Conservation (phyloP, 2,888 invertebrate species). For the Synanthedon vespiformis region DNA sequence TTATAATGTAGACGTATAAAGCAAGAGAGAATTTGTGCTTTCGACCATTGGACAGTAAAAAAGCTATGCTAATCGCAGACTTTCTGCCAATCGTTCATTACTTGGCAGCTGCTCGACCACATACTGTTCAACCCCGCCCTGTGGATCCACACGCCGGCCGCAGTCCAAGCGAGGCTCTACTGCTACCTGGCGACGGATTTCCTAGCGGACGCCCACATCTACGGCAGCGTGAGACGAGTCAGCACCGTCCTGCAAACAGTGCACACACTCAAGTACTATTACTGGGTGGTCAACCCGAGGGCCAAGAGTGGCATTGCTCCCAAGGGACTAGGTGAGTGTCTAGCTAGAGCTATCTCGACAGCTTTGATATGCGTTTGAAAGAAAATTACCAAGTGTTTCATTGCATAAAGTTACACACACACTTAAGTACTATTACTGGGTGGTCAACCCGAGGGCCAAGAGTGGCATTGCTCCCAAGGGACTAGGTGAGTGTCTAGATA, state of each 20-base stretch:
- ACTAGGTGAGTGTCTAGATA: no score
- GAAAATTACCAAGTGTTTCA: no score
- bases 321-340: conserved; percentile 88
- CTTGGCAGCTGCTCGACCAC: conserved; percentile 98
- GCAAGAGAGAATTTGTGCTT: conserved; percentile 57
- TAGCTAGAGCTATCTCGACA: no score
- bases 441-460: no score
- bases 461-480: no score
- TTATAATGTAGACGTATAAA: conserved; percentile 8
- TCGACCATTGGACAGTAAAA: conserved; percentile 63
- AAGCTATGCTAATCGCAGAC: conserved; percentile 79
- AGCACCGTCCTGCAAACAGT: conserved; percentile 98
- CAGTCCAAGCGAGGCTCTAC: conserved; percentile 95
- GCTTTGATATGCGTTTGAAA: no score
- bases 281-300: conserved; percentile 97
- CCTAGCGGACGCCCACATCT: conserved; percentile 96
- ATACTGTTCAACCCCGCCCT: conserved; percentile 98
- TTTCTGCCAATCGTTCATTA: conserved; percentile 90
- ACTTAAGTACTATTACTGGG: no score
- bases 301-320: conserved; percentile 95
- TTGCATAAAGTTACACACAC: no score
- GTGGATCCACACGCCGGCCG: conserved; percentile 98
- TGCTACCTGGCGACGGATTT: conserved; percentile 99
- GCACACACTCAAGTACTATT: conserved; percentile 98
- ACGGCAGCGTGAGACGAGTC: conserved; percentile 95